Conservation (phyloP, 1,140 invertebrate genomes). For the Ceratina calcarata region DNA sequence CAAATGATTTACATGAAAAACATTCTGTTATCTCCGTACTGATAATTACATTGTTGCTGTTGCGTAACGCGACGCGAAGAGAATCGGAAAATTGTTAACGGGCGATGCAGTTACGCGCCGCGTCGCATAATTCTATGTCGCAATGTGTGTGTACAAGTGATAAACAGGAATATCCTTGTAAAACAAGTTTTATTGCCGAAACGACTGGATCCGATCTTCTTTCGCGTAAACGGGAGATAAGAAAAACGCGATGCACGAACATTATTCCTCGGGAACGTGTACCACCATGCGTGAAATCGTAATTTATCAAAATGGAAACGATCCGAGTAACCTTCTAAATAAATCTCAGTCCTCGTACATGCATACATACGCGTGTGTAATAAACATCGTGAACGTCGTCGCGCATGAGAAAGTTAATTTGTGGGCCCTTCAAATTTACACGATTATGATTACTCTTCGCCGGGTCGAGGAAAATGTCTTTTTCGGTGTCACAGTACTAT, state of each 20-base stretch:
- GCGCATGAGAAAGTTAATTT: background rate
- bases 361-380: background rate
- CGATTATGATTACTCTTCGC: background rate
- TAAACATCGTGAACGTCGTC: background rate
- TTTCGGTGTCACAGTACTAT: background rate
- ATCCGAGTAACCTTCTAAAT: background rate
- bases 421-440: background rate
- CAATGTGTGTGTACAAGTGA: slow-evolving; percentile 1
- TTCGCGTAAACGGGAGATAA: background rate
- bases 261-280: background rate
- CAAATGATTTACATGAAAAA: background rate
- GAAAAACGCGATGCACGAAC: background rate
- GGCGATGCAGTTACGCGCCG: background rate
- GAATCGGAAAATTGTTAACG: slow-evolving; percentile 25
- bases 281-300: background rate
- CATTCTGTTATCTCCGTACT: background rate
- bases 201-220: background rate
- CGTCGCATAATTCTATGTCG: background rate
- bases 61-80: slow-evolving; percentile 22
- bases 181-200: slow-evolving; percentile 4
- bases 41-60: slow-evolving; percentile 30
- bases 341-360: background rate
- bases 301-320: background rate
- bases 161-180: slow-evolving; percentile 5
- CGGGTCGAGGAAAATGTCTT: background rate